phyloP scores from a whole-genome alignment of 2,888 invertebrate species.

The Apotomis turbidana region DNA sequence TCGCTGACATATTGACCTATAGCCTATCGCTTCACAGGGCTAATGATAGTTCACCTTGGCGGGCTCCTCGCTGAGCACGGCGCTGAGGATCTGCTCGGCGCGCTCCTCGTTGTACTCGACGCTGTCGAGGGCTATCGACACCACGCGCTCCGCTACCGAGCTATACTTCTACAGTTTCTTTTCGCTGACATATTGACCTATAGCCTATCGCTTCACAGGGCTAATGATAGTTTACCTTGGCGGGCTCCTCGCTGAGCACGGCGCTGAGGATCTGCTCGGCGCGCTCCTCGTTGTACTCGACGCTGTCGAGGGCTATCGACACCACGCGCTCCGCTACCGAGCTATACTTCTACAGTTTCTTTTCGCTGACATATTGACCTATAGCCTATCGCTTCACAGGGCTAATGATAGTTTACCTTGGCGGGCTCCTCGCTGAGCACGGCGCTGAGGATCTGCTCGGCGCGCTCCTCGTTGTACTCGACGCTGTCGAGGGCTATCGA shows the following conservation, averaged over 20 bases:
- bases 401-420: conserved; percentile 43
- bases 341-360: conserved; percentile 87
- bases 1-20: conserved; percentile 79
- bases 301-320: conserved; percentile 93
- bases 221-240: conserved; percentile 46
- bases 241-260: conserved; percentile 86
- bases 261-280: conserved; percentile 91
- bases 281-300: conserved; percentile 92
- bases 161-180: conserved; percentile 88
- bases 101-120: conserved; percentile 93
- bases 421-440: conserved; percentile 87
- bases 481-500: conserved; percentile 94
- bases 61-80: conserved; percentile 87
- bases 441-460: conserved; percentile 90
- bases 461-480: conserved; percentile 91
- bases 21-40: too few species aligned
- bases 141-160: conserved; percentile 90
- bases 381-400: too few species aligned
- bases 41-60: conserved; percentile 50
- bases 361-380: conserved; percentile 83
- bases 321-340: conserved; percentile 92
- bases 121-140: conserved; percentile 93
- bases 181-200: conserved; percentile 82
- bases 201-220: too few species aligned
- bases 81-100: conserved; percentile 90